These are phyloP conservation scores for Hyalella azteca DNA, from an alignment of 2,888 invertebrate genomes.

Conservation along the genomic window DNA sequence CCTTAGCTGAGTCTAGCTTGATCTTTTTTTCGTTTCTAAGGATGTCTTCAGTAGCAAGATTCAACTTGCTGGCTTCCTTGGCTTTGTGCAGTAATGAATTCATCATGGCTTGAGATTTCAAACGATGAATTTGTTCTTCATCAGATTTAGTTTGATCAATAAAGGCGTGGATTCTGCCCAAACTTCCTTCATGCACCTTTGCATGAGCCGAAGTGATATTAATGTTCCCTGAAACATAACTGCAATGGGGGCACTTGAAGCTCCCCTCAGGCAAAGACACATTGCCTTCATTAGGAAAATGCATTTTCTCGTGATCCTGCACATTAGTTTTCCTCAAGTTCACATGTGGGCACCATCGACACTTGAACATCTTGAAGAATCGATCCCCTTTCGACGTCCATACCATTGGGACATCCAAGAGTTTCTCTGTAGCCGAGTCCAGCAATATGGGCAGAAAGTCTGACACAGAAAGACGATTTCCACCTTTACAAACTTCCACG, in stretches of 20 bases:
- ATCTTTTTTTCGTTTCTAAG: neutral
- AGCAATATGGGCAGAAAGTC: conserved; percentile 57
- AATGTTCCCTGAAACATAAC: conserved; percentile 77
- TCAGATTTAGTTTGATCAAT: conserved; percentile 73
- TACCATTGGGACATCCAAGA: conserved; percentile 73
- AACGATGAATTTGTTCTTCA: conserved; percentile 71
- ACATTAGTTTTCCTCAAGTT: conserved; percentile 81
- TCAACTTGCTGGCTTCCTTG: conserved; percentile 13
- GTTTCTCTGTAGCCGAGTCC: conserved; percentile 65
- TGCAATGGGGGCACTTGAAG: conserved; percentile 74
- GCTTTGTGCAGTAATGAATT: conserved; percentile 4
- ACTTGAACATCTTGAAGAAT: conserved; percentile 82
- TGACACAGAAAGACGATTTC: conserved; percentile 51
- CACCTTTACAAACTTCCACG: conserved; percentile 44
- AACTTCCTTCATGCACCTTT: conserved; percentile 76
- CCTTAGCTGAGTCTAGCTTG: neutral
- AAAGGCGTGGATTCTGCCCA: conserved; percentile 75
- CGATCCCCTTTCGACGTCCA: conserved; percentile 78
- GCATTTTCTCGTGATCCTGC: conserved; percentile 83
- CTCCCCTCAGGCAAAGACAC: conserved; percentile 61
- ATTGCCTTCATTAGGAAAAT: conserved; percentile 63
- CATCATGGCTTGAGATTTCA: conserved; percentile 43
- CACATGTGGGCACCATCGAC: conserved; percentile 82
- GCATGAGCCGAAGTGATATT: conserved; percentile 70
- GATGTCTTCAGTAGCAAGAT: neutral